Base-by-base conservation (phyloP, 2,888 invertebrate genomes). In the Drosophila hamatofila region DNA sequence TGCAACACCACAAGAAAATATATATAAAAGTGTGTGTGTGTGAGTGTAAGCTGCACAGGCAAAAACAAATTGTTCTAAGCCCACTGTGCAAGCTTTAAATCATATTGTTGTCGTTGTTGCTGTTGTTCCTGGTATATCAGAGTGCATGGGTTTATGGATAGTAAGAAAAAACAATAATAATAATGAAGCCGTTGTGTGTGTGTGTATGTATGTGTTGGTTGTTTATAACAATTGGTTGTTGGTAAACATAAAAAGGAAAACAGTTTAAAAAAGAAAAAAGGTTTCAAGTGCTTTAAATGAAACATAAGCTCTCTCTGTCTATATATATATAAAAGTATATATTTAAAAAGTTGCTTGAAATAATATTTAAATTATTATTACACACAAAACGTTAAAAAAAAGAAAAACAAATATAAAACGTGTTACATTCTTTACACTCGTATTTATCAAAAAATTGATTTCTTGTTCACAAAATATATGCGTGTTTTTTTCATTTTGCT, bases 321-420 rank as follows among this genome's bases (percentile, higher is more conserved):
- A 67, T 72, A 68, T 67, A 11, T 72, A 42, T 72, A 64, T 56
- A 54, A 55, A 62, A 55, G 65, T 54, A 60, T 82, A 80, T 81
- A 73, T 82, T 68, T 72, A 80, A 81, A 77, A 78, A 41, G 63
- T 70, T 64, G 49, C 41, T 81, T 80, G 70, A 77, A 83, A 72
- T 75, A 75, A 58, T 59, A 64, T 75, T 69, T 70, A 71, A 74
- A 80, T 80, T 71, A 81, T 78, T 80, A 81, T 83, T 85, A 81
- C 81, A 83, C 81, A 72, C 80, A 76, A 78, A 84, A 83, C 67
- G 70, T 57, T 63, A 55, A 49, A 67, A 48, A 44, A 66, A 61
- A 48, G 58, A 59, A 69, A 72, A 59, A 48, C 44, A 64, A 56
- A 46, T 55, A 49, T 52, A 46, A 72, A 63, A 72, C 71, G 62